A percentile compares a stretch with the other conserved stretches of the same genome.
Evolutionary conservation across 2,888 invertebrate genomes (phyloP).

Genomic region (Rhingia campestris): DNA sequence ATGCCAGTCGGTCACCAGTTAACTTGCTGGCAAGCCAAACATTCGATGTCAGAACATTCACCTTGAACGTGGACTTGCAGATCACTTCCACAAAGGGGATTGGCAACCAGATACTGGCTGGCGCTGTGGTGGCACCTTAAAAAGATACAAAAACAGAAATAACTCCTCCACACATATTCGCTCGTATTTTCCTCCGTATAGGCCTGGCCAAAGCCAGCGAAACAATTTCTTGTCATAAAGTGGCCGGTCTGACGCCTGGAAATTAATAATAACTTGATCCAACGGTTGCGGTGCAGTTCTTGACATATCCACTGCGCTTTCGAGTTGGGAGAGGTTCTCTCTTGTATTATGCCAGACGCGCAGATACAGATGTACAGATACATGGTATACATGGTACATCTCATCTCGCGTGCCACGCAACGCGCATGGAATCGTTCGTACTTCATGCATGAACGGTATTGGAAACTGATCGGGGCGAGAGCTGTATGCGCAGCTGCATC

Average conservation of each 20-base stretch:
- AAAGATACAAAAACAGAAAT: conserved; percentile 22
- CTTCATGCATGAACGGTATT: conserved; percentile 67
- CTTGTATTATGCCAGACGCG: conserved; percentile 1
- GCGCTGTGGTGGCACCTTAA: conserved; percentile 71
- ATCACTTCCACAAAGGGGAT: conserved; percentile 72
- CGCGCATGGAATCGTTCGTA: conserved; percentile 58
- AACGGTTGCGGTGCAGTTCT: conserved; percentile 71
- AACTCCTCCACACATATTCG: conserved; percentile 68
- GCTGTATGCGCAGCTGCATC: conserved; percentile 56
- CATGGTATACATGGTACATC: conserved; percentile 46
- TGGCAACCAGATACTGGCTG: conserved; percentile 67
- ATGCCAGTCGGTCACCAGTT: conserved; percentile 73
- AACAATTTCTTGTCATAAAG: conserved; percentile 74
- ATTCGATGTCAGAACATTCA: conserved; percentile 73
- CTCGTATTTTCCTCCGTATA: conserved; percentile 34
- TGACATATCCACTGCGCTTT: conserved; percentile 72
- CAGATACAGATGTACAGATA: conserved; percentile 21
- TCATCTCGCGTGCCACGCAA: conserved; percentile 72
- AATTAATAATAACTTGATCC: conserved; percentile 75
- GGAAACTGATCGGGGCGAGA: conserved; percentile 63
- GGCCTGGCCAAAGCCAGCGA: conserved; percentile 63
- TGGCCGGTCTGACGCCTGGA: conserved; percentile 72
- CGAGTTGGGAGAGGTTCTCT: conserved; percentile 62
- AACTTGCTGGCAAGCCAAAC: conserved; percentile 45
- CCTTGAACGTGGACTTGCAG: conserved; percentile 74